phyloP scores from a whole-genome alignment of 2,888 invertebrate species.

The Synanthedon vespiformis region DNA sequence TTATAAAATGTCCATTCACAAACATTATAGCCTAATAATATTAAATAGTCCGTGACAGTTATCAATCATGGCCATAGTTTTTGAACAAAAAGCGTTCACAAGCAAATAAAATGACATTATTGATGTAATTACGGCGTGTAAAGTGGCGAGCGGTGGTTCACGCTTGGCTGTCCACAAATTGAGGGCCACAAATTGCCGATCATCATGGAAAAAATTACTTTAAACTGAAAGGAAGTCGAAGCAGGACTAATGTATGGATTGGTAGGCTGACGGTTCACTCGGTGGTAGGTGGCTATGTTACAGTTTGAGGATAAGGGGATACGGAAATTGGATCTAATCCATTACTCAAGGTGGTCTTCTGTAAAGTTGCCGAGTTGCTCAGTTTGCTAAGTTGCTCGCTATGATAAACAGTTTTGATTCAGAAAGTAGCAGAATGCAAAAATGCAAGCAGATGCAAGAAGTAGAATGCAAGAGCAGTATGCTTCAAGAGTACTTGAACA shows the following conservation, averaged over 20 bases:
- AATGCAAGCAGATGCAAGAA: too few relatives aligned
- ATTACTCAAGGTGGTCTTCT: not conserved
- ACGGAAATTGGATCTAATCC: too few relatives aligned
- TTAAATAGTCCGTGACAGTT: slow-evolving; percentile 19
- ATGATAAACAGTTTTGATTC: too few relatives aligned
- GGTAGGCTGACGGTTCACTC: too few relatives aligned
- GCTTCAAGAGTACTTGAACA: too few relatives aligned
- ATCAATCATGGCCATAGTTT: slow-evolving; percentile 17
- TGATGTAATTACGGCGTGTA: slow-evolving; percentile 23
- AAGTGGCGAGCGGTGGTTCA: slow-evolving; percentile 18
- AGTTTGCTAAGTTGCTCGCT: not conserved
- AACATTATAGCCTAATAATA: too few relatives aligned
- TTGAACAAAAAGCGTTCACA: not conserved
- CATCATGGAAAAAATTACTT: slow-evolving; percentile 37
- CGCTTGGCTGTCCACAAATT: slow-evolving; percentile 45
- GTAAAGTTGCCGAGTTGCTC: not conserved
- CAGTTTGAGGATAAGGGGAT: too few relatives aligned
- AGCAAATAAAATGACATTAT: slow-evolving; percentile 30
- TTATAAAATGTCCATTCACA: too few relatives aligned
- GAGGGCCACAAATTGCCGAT: slow-evolving; percentile 33
- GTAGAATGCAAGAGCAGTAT: too few relatives aligned
- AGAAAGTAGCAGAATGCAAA: too few relatives aligned
- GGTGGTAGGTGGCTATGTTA: too few relatives aligned
- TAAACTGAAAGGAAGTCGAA: slow-evolving; percentile 35
- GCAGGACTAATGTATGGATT: slow-evolving; percentile 2